These are phyloP conservation scores for Lordiphosa andalusiaca DNA, from an alignment of 2,888 invertebrate genomes.

Conservation along the genomic window DNA sequence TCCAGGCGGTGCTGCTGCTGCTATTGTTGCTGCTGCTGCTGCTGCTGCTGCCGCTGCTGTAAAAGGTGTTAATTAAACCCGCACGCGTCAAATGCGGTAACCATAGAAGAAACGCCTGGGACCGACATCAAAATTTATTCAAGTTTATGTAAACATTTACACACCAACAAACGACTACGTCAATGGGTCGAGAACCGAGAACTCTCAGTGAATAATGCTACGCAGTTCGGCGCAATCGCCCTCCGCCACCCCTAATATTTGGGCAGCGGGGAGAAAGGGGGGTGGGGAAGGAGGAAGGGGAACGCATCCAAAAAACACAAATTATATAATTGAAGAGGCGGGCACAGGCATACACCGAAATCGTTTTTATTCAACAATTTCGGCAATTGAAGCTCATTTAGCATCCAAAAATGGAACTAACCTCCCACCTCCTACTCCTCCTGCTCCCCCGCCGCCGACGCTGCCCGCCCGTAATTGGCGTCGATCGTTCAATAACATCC, in stretches of 20 bases:
- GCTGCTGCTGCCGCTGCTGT: slow-evolving; percentile 19
- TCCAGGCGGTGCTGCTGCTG: background rate
- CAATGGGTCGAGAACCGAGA: slow-evolving; percentile 38
- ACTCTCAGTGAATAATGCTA: slow-evolving; percentile 36
- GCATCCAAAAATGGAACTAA: slow-evolving; percentile 56
- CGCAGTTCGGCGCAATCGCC: slow-evolving; percentile 41
- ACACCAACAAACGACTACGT: slow-evolving; percentile 49
- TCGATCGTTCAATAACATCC: slow-evolving; percentile 67
- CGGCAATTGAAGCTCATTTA: slow-evolving; percentile 66
- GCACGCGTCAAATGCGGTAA: slow-evolving; percentile 45
- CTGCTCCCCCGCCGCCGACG: too few species aligned
- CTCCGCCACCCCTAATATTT: background rate
- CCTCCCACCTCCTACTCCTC: background rate
- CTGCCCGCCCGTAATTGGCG: slow-evolving; percentile 44
- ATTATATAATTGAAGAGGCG: slow-evolving; percentile 57
- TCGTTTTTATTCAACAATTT: slow-evolving; percentile 38
- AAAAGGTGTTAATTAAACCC: slow-evolving; percentile 59
- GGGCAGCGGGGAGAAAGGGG: background rate
- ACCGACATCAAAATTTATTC: slow-evolving; percentile 44
- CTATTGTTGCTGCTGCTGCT: background rate
- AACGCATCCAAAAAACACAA: slow-evolving; percentile 9
- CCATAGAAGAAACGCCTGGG: background rate
- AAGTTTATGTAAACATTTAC: slow-evolving; percentile 66
- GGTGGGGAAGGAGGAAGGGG: background rate
- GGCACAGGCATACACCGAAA: slow-evolving; percentile 5